phyloP scores from a whole-genome alignment of 1,140 invertebrate genomes.

The Phocides pigmalion region DNA sequence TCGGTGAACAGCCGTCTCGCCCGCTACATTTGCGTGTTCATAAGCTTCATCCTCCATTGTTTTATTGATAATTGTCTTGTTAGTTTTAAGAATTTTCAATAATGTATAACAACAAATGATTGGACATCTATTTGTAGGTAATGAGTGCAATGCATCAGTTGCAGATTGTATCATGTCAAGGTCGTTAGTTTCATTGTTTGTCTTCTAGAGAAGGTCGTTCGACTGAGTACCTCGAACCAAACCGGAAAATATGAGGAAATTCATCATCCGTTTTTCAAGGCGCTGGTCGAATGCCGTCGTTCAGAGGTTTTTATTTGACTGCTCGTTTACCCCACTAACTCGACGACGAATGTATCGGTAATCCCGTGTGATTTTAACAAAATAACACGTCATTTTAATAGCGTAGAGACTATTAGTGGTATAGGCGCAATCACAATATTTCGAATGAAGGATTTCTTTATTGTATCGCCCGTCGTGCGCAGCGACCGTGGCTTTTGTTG shows the following conservation, averaged over 20 bases:
- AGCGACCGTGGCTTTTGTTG: constrained; percentile 72
- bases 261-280: constrained; percentile 77
- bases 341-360: constrained; percentile 3
- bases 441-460: constrained; percentile 65
- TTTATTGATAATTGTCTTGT: constrained; percentile 48
- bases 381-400: constrained; percentile 45
- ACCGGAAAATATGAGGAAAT: constrained; percentile 80
- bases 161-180: constrained; percentile 76
- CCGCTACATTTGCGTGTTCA: constrained; percentile 65
- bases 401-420: constrained; percentile 43
- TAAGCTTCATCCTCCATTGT: constrained; percentile 60
- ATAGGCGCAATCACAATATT: constrained; percentile 52
- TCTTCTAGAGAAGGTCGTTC: constrained; percentile 77
- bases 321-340: neutral
- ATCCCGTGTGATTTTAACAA: constrained; percentile 1
- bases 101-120: constrained; percentile 67
- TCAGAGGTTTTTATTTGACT: constrained; percentile 33
- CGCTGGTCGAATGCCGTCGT: constrained; percentile 58
- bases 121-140: constrained; percentile 70
- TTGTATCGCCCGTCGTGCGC: constrained; percentile 61
- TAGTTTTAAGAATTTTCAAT: constrained; percentile 63
- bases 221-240: constrained; percentile 59
- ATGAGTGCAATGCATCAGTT: constrained; percentile 70
- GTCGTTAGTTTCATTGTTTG: constrained; percentile 80
- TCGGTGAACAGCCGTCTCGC: constrained; percentile 81